Conservation (phyloP, 2,113 vertebrate species). For the Triplophysa tibetana region DNA sequence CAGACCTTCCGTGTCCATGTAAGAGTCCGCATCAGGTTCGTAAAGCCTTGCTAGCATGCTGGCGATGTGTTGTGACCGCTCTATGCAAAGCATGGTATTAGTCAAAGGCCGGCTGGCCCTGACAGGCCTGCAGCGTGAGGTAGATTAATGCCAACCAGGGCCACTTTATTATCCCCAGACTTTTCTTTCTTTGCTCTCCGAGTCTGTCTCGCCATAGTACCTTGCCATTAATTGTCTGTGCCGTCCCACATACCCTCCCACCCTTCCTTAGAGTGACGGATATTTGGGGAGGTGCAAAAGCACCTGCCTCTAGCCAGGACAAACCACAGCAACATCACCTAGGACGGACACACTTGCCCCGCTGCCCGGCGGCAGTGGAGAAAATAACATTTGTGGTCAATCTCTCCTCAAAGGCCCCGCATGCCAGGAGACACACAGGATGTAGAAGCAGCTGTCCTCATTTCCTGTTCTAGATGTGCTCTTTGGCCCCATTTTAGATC, state of each 20-base stretch:
- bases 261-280: constrained; percentile 85
- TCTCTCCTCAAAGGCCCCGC: constrained; percentile 56
- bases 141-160: constrained; percentile 95
- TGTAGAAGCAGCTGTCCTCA: constrained; percentile 50
- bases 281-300: constrained; percentile 76
- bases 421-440: constrained; percentile 51
- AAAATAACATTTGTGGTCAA: constrained; percentile 75
- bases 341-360: constrained; percentile 17
- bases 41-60: constrained; percentile 66
- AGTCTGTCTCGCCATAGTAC: constrained; percentile 92
- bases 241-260: constrained; percentile 54
- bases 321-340: constrained; percentile 55
- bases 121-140: constrained; percentile 95
- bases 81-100: constrained; percentile 99
- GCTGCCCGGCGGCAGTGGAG: constrained; percentile 51
- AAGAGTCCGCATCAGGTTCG: constrained; percentile 15
- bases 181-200: constrained; percentile 89
- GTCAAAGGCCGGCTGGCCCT: constrained; percentile 92
- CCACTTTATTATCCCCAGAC: constrained; percentile 98
- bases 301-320: constrained; percentile 88
- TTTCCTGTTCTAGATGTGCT: constrained; percentile 45
- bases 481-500: constrained; percentile 29
- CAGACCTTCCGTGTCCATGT: background rate
- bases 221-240: constrained; percentile 90
- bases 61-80: constrained; percentile 89